Percentiles rank a stretch among this genome's conserved stretches.
Evolutionary conservation across 2,113 vertebrate genomes (phyloP).

Genomic region (Himantopus leucocephalus): DNA sequence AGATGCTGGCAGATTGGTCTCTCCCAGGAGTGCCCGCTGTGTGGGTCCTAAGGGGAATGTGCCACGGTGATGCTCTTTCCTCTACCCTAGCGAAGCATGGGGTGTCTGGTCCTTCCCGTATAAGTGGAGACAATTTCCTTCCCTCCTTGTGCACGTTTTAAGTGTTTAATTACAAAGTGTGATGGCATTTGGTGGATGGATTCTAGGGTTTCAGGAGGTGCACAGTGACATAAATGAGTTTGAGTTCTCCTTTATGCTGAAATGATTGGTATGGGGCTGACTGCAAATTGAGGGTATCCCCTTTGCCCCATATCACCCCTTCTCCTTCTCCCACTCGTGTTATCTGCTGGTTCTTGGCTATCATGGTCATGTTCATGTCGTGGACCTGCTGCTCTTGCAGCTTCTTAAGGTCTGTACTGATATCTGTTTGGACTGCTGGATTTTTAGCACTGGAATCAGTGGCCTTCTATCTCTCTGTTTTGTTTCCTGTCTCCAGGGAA

Average conservation of each 20-base stretch:
- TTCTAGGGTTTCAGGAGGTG: not conserved
- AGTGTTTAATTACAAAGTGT: not conserved
- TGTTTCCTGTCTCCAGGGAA: not conserved
- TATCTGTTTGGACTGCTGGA: not conserved
- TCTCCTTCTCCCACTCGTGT: not conserved
- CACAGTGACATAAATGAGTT: not conserved
- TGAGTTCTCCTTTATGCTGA: not conserved
- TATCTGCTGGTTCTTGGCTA: not conserved
- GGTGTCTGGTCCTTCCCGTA: not conserved
- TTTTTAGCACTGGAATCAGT: not conserved
- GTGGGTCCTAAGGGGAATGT: not conserved
- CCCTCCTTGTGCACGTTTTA: rapidly evolving
- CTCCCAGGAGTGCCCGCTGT: not conserved
- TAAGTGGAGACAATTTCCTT: not conserved
- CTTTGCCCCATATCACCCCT: not conserved
- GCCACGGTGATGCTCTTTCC: not conserved
- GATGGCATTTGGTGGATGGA: not conserved
- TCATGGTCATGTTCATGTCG: not conserved
- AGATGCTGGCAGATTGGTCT: not conserved
- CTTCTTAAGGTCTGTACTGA: not conserved
- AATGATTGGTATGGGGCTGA: not conserved
- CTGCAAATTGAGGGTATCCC: not conserved
- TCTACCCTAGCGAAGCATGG: not conserved
- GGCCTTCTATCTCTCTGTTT: not conserved
- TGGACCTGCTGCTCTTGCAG: not conserved